Base-by-base conservation (phyloP, 2,797 vertebrate genomes). In the Acipenser transmontanus region DNA sequence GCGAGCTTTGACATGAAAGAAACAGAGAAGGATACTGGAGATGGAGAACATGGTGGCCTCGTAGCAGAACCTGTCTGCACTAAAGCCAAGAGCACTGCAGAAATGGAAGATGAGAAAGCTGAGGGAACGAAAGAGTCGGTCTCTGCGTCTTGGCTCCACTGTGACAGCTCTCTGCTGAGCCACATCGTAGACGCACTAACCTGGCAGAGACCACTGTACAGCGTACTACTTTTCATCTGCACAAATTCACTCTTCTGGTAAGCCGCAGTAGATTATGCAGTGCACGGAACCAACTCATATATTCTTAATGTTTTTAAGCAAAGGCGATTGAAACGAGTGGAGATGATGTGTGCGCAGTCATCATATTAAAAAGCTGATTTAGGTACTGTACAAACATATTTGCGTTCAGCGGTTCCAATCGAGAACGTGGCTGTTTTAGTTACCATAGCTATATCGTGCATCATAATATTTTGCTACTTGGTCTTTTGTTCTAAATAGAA, bases 201-300 rank as follows among this genome's bases (percentile, higher is more conserved):
- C 84, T 95, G 95, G 93, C 82, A 79, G 80, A 90, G 89, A 84
- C 92, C 91, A 17, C 77, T 89, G 67, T 79, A 73, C 83, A 92
- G 89, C 73, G 82, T 89, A 71, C 79, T 84, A 8, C 73, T 80
- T 76, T 94, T 95, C 73, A 73, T 89, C 71, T 88, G 88, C 73
- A 88, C 89, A 80, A 95, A 92, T 88, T 64, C 89, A 70, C 77
- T 86, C 65, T 85, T 95, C 77, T 95, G 96, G 96, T 98, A 85
- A 89, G 95, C 68, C 74, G 50, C 34, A 34, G 34, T 10, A 4
- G 76, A 75, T 88, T 85, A 87, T 87, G 80, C 85, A 86, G 80
- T 73, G 74, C 14, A 72, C 67, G 72, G 68, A 50, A 64, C 51
- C 7, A 34, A 12, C 47, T 56, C 50, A 52, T 7, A 12, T 52